phyloP scores from a whole-genome alignment of 2,113 vertebrate species.

The Lucifuga dentata region DNA sequence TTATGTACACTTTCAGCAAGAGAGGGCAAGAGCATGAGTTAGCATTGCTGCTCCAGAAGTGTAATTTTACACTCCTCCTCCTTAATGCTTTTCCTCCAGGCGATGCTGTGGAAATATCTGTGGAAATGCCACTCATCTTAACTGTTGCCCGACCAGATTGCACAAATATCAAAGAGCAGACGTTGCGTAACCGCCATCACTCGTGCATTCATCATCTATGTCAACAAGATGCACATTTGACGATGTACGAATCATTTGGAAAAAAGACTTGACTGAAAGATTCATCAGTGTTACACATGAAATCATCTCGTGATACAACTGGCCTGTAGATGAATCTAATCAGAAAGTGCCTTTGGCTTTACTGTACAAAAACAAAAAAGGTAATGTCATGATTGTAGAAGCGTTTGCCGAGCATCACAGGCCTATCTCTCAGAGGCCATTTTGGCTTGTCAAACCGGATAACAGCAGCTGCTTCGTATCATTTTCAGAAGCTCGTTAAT shows the following conservation, averaged over 20 bases:
- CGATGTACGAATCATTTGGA: too few species aligned
- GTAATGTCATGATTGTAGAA: too few species aligned
- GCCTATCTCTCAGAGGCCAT: too few species aligned
- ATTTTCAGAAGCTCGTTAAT: too few species aligned
- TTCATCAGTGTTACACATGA: not conserved
- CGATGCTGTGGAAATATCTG: not conserved
- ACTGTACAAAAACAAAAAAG: too few species aligned
- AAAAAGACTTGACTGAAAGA: not conserved
- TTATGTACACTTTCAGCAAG: not conserved
- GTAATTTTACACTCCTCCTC: too few species aligned
- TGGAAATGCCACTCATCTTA: slow-evolving; percentile 12
- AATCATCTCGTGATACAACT: not conserved
- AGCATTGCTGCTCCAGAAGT: not conserved
- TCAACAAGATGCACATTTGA: too few species aligned
- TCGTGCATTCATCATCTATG: too few species aligned
- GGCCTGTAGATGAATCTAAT: not conserved
- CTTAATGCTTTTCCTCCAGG: not conserved
- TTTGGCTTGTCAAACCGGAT: too few species aligned
- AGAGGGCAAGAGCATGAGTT: not conserved
- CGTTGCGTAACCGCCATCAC: too few species aligned
- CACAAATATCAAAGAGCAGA: not conserved
- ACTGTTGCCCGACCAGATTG: not conserved
- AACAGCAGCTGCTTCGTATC: too few species aligned
- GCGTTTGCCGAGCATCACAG: too few species aligned
- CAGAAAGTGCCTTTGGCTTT: slow-evolving; percentile 44